Conservation (phyloP, 2,797 vertebrate species). For the Phrynocephalus forsythii region DNA sequence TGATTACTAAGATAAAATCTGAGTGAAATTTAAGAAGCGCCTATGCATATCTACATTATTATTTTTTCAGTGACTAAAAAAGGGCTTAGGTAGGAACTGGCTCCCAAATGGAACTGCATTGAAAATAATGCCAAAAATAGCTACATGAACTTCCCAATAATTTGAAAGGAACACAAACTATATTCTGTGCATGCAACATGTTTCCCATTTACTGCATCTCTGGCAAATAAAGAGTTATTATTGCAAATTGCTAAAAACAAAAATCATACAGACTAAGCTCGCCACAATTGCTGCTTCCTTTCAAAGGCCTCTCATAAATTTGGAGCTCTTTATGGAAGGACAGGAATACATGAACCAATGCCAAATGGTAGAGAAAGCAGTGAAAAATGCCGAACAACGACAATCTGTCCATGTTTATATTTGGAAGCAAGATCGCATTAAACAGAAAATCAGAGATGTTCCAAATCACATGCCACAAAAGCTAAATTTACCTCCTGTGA, state of each 20-base stretch:
- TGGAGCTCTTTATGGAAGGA: constrained; percentile 10
- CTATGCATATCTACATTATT: background rate
- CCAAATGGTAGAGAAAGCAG: constrained; percentile 28
- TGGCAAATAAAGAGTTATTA: constrained; percentile 47
- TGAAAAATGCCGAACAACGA: background rate
- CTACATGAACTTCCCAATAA: constrained; percentile 33
- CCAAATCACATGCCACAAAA: background rate
- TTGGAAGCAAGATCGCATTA: background rate
- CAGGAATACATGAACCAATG: constrained; percentile 45
- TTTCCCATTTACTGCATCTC: constrained; percentile 4
- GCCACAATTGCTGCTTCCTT: constrained; percentile 47
- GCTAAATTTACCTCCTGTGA: background rate
- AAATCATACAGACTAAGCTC: constrained; percentile 6
- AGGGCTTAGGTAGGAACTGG: background rate
- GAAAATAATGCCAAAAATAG: constrained; percentile 20
- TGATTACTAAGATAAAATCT: background rate
- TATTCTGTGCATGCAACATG: constrained; percentile 52
- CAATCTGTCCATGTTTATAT: accelerated
- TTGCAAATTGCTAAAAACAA: constrained; percentile 25
- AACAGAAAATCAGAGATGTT: background rate
- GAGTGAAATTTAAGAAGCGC: background rate
- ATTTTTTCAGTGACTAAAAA: background rate
- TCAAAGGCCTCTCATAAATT: constrained; percentile 47
- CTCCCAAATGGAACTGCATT: background rate
- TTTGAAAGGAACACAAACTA: constrained; percentile 35